phyloP scores from a whole-genome alignment of 2,888 invertebrate species.

The Pyrrhia umbra region DNA sequence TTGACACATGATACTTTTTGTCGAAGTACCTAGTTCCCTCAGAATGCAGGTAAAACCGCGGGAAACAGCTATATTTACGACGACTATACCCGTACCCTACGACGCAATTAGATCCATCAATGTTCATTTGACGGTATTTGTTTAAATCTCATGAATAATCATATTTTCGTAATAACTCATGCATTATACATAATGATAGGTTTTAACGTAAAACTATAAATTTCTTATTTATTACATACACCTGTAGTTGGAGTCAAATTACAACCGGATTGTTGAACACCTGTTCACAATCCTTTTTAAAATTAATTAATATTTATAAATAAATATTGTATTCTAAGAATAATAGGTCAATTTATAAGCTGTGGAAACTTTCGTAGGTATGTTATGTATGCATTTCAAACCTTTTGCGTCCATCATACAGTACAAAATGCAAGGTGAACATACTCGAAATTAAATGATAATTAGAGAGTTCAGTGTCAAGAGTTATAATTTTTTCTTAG shows the following conservation, averaged over 20 bases:
- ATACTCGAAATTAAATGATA: too few relatives aligned
- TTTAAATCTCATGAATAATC: conserved; percentile 45
- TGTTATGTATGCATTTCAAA: too few relatives aligned
- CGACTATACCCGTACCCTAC: background rate
- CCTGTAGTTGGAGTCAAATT: conserved; percentile 78
- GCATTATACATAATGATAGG: conserved; percentile 38
- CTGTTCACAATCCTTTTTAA: conserved; percentile 64
- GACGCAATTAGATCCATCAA: background rate
- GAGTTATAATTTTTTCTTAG: too few relatives aligned
- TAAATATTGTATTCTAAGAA: background rate
- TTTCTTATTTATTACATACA: conserved; percentile 66
- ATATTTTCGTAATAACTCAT: conserved; percentile 45
- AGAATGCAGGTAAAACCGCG: too few relatives aligned
- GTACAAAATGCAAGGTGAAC: too few relatives aligned
- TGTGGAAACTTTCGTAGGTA: too few relatives aligned
- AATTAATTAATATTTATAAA: conserved; percentile 2
- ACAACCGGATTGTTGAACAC: conserved; percentile 74
- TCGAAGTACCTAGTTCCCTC: too few relatives aligned
- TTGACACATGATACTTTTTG: too few relatives aligned
- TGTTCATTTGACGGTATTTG: background rate
- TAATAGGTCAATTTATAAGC: background rate
- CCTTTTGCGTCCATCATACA: too few relatives aligned
- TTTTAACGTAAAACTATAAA: conserved; percentile 40
- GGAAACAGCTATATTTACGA: background rate
- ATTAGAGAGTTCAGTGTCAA: too few relatives aligned